Base-by-base conservation (phyloP, 2,113 vertebrate species). In the Corvus moneduloides region DNA sequence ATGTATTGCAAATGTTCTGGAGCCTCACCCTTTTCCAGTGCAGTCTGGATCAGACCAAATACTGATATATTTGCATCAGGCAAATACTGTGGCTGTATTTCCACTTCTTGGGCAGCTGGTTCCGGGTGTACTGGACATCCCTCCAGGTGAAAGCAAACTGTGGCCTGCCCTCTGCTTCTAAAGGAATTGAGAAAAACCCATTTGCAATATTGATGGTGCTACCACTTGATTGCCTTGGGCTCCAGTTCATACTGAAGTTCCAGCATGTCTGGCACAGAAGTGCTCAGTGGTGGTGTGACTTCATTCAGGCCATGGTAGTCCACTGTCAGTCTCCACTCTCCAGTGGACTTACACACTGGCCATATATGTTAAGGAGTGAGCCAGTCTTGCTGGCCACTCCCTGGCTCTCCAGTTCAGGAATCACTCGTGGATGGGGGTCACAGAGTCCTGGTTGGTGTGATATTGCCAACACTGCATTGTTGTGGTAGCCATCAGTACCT, bases 231-330 rank as follows among this genome's bases (percentile, higher is more conserved):
- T 75, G 19, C 5, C 30, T 6, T 49, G 28, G 19, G 8, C 51
- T 75, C 23, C n/a, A 41, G n/a, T 15, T 28, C 5, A 4, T 16
- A 20, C 22, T 84, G 17, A 63, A 73, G 27, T 14, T 46, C 67
- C 48, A 52, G 1, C 37, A 52, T 2, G 2, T 4, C 22, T 0
- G 0, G 49, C 21, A 84, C 22, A 22, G 33, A 22, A 73, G 14
- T 2, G 0, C 4, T 55, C 14, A 11, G 49, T 11, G 39, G 13
- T 21, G 17, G 4, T 15, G 11, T 37, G 58, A 73, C 27, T 39
- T 63, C 9, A 1, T 63, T 46, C 48, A 44, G 16, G 13, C 33
- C 17, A 16, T 7, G 3, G 6, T 1, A 51, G 32, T 10, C 11
- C 4, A 10, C 2, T 44, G 37, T 26, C 46, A 35, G 26, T 52